Evolutionary conservation across 2,113 vertebrate genomes (phyloP).

Genomic region (Rousettus leschenaultii): DNA sequence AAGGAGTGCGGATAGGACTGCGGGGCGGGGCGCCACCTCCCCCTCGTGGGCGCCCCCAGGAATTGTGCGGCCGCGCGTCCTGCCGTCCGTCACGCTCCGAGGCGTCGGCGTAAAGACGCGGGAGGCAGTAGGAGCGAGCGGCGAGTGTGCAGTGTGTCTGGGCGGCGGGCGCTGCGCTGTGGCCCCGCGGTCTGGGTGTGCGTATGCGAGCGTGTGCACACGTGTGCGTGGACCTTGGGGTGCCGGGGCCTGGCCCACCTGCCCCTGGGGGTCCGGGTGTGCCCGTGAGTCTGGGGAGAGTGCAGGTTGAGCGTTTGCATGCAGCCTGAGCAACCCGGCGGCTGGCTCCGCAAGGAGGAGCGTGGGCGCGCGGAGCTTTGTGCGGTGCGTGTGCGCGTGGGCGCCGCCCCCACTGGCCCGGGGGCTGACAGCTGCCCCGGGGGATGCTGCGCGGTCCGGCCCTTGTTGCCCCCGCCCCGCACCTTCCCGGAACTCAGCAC

Average conservation of each 20-base stretch:
- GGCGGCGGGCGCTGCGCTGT: slow-evolving; percentile 16
- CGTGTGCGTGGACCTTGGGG: neutral
- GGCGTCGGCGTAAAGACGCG: slow-evolving; percentile 29
- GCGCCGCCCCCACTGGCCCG: slow-evolving; percentile 55
- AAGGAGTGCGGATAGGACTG: slow-evolving; percentile 24
- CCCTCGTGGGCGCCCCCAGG: slow-evolving; percentile 41
- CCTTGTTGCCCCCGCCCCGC: neutral
- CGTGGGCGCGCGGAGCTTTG: slow-evolving; percentile 42
- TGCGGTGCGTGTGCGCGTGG: slow-evolving; percentile 40
- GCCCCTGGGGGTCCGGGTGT: neutral
- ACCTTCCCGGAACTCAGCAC: neutral
- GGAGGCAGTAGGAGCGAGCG: slow-evolving; percentile 67
- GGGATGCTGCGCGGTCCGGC: neutral
- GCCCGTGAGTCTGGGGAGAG: neutral
- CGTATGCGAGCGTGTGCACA: neutral
- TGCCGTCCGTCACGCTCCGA: slow-evolving; percentile 26
- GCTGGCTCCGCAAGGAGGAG: neutral
- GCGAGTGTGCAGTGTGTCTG: slow-evolving; percentile 60
- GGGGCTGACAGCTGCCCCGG: neutral
- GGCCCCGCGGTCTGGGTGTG: neutral
- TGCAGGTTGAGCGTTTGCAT: neutral
- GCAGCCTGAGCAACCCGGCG: neutral
- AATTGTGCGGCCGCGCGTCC: slow-evolving; percentile 46
- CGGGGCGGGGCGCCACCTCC: neutral
- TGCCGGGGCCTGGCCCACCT: neutral